Evolutionary conservation across 2,888 invertebrate species (phyloP).

Genomic region (Monopis laevigella): DNA sequence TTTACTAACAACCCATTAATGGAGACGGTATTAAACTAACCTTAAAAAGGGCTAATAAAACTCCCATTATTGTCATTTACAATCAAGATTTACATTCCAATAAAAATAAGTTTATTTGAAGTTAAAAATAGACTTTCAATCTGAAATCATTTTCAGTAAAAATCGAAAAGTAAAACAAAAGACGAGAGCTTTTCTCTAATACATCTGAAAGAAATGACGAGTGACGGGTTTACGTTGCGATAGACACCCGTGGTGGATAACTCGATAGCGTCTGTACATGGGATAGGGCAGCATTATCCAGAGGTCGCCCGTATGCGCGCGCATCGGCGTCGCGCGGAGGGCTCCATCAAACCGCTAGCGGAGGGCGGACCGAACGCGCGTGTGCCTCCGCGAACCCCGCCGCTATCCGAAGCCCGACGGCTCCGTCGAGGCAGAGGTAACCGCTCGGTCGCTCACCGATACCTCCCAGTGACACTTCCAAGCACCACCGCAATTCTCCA

Average conservation of each 20-base stretch:
- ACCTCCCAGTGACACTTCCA: constrained; percentile 19
- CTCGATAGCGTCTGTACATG: constrained; percentile 55
- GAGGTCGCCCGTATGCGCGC: constrained; percentile 48
- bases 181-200: neutral
- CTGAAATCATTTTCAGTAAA: no score
- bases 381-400: constrained; percentile 25
- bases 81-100: no score
- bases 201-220: constrained; percentile 1
- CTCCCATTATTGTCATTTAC: no score
- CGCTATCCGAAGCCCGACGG: constrained; percentile 42
- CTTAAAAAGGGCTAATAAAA: no score
- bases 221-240: constrained; percentile 18
- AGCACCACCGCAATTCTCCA: no score
- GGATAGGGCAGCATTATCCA: constrained; percentile 60
- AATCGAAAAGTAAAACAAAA: no score
- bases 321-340: constrained; percentile 58
- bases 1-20: no score
- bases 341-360: constrained; percentile 61
- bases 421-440: constrained; percentile 39
- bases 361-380: constrained; percentile 59
- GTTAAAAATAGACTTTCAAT: no score
- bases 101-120: no score
- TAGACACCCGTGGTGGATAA: constrained; percentile 44
- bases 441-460: constrained; percentile 55
- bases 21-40: no score